These are phyloP conservation scores for Drosophila simulans DNA, from an alignment of 1,140 invertebrate genomes.

Conservation along the genomic window DNA sequence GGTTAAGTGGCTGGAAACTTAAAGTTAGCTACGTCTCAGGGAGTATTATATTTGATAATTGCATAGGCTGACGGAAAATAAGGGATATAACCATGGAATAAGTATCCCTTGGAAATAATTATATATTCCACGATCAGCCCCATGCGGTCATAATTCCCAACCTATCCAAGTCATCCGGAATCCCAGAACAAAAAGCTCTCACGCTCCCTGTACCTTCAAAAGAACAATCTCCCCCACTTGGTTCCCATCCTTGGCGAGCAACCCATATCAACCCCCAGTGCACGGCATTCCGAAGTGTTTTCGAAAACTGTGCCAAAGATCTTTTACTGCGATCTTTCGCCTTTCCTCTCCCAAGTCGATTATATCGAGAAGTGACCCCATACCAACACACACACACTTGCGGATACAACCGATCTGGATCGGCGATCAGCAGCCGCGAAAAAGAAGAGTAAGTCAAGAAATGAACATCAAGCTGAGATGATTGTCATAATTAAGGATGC, in stretches of 20 bases:
- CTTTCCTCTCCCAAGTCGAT: slow-evolving; percentile 32
- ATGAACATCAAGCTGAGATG: slow-evolving; percentile 71
- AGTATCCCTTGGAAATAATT: slow-evolving; percentile 21
- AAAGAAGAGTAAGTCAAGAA: slow-evolving; percentile 49
- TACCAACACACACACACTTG: slow-evolving; percentile 24
- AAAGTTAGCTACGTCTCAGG: not conserved
- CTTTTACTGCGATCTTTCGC: slow-evolving; percentile 36
- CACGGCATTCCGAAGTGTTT: slow-evolving; percentile 53
- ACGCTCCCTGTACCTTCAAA: slow-evolving; percentile 19
- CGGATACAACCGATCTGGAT: slow-evolving; percentile 72
- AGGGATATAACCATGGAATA: slow-evolving; percentile 5
- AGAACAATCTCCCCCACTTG: slow-evolving; percentile 32
- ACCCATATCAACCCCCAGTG: slow-evolving; percentile 45
- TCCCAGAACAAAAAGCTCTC: slow-evolving; percentile 25
- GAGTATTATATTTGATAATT: not conserved
- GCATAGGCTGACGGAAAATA: not conserved
- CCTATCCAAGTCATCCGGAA: slow-evolving; percentile 8
- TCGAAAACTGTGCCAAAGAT: slow-evolving; percentile 67
- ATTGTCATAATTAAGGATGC: slow-evolving; percentile 83
- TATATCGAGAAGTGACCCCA: slow-evolving; percentile 51
- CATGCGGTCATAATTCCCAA: not conserved
- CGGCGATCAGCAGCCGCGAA: slow-evolving; percentile 42
- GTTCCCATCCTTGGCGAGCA: slow-evolving; percentile 16
- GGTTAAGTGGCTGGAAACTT: too few relatives aligned
- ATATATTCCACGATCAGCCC: slow-evolving; percentile 4